Evolutionary conservation across 2,888 invertebrate genomes (phyloP).

Genomic region (Bombylius discolor): DNA sequence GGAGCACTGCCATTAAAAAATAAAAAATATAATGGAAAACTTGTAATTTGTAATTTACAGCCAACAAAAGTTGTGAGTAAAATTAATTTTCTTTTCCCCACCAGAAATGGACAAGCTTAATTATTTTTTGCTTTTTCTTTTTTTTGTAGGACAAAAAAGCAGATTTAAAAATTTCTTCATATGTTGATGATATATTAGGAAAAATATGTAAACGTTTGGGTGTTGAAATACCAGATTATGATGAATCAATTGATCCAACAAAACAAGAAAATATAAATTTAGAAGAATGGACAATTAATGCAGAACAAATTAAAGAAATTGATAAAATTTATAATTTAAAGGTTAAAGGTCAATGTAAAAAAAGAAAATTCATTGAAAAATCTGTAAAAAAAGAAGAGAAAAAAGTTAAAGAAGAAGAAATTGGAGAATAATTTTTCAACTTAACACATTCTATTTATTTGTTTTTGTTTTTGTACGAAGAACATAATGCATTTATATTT

Average conservation of each 20-base stretch:
- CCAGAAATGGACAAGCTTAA: background rate
- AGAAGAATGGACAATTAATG: slow-evolving; percentile 61
- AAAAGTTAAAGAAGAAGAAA: background rate
- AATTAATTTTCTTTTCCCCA: background rate
- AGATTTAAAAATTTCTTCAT: slow-evolving; percentile 74
- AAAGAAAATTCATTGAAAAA: slow-evolving; percentile 17
- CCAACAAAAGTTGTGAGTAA: slow-evolving; percentile 86
- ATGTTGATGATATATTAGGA: slow-evolving; percentile 71
- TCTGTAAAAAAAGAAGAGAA: slow-evolving; percentile 1
- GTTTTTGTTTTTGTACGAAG: no score
- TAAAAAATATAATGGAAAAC: slow-evolving; percentile 71
- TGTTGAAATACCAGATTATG: slow-evolving; percentile 61
- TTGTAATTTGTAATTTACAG: slow-evolving; percentile 92
- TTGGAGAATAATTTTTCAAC: background rate
- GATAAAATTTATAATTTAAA: slow-evolving; percentile 46
- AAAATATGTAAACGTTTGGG: slow-evolving; percentile 61
- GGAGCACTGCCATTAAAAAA: slow-evolving; percentile 82
- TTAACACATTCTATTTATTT: no score
- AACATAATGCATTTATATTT: no score
- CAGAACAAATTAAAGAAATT: slow-evolving; percentile 44
- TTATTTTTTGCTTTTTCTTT: background rate
- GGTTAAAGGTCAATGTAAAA: slow-evolving; percentile 19
- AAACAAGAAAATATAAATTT: slow-evolving; percentile 34
- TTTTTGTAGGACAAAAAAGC: slow-evolving; percentile 70
- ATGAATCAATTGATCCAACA: slow-evolving; percentile 51